phyloP scores from a whole-genome alignment of 2,113 vertebrate genomes.

The Himantopus leucocephalus region DNA sequence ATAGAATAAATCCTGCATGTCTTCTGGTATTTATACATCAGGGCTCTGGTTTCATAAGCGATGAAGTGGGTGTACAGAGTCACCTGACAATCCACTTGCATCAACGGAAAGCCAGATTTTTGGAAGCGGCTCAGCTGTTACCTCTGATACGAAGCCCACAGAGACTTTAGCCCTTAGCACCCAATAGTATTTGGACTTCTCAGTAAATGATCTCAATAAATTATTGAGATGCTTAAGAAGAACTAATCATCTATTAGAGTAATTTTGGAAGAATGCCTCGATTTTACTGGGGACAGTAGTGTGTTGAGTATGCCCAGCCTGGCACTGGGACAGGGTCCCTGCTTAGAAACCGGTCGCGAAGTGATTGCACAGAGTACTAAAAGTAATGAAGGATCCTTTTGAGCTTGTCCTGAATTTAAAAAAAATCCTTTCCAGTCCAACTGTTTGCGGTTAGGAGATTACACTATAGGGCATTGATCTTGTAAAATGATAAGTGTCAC shows the following conservation, averaged over 20 bases:
- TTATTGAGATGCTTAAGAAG: not conserved
- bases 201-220: not conserved
- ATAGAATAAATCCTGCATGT: slow-evolving; percentile 6
- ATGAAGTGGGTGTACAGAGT: not conserved
- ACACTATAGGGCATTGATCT: not conserved
- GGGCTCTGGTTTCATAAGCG: slow-evolving; percentile 30
- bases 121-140: not conserved
- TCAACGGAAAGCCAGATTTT: not conserved
- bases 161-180: not conserved
- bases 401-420: not conserved
- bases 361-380: not conserved
- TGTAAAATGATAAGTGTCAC: not conserved
- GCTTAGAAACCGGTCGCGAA: not conserved
- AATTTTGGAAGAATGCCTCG: not conserved
- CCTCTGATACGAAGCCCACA: not conserved
- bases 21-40: not conserved
- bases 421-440: not conserved
- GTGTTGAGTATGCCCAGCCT: not conserved
- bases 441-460: not conserved
- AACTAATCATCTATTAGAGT: not conserved
- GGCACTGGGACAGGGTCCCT: not conserved
- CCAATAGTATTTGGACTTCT: not conserved
- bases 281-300: not conserved
- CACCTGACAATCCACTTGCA: slow-evolving; percentile 9
- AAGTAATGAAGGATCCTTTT: not conserved